phyloP scores from a whole-genome alignment of 2,797 vertebrate genomes.

The Manis javanica region DNA sequence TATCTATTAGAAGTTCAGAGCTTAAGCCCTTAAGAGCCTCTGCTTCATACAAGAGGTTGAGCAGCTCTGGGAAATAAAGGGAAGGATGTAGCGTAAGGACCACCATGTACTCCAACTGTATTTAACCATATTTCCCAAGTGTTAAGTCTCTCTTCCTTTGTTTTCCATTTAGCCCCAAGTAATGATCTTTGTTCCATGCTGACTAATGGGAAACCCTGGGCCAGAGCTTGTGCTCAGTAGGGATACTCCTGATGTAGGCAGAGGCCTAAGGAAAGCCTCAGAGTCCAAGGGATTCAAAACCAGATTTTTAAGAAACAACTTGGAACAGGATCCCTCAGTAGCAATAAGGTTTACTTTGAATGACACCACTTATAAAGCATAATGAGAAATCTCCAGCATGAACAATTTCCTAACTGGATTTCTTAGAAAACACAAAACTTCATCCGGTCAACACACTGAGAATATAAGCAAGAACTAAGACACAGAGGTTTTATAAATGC shows the following conservation, averaged over 20 bases:
- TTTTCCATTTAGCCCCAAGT: neutral
- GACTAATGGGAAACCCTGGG: neutral
- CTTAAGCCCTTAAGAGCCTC: neutral
- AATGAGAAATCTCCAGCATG: neutral
- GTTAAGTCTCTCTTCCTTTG: neutral
- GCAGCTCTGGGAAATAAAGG: neutral
- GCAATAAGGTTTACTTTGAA: neutral
- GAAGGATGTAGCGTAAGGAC: neutral
- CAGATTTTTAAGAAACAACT: neutral
- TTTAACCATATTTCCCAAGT: neutral
- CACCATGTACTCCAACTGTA: neutral
- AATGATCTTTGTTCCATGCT: neutral
- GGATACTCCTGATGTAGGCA: neutral
- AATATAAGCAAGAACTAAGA: neutral
- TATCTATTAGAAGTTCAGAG: neutral
- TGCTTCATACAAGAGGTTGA: neutral
- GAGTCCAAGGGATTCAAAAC: neutral
- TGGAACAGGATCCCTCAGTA: neutral
- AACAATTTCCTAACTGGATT: neutral
- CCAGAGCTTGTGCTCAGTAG: neutral
- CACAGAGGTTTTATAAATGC: neutral
- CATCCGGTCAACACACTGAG: neutral
- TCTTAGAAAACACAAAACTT: conserved; percentile 32
- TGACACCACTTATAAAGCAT: neutral
- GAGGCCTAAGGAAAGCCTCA: neutral